Evolutionary conservation across 1,140 invertebrate species (phyloP), one percentile per base, ranked within the genome.

Genomic region (Drosophila gunungcola): DNA sequence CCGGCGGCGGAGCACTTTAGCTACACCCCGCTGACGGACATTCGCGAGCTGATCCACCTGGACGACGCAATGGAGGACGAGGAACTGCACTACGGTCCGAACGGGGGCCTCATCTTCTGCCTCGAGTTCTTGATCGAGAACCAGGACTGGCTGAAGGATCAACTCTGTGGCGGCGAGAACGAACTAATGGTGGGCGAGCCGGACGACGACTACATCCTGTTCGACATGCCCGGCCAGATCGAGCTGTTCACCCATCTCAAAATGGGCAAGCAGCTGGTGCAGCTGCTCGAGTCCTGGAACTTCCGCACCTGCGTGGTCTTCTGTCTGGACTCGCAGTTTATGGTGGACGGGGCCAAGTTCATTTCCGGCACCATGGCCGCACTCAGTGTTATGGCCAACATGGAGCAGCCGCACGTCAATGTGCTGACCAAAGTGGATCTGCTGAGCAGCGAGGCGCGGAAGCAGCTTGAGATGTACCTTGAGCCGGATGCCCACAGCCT

Each of bases 201-300:
- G 2, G 96, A 97, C 69, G 96, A 97, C 75, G 98, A 99, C 93
- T 99, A 99, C 91, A 95, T 99, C 54, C 93, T 99, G n/a, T 99
- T 99, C 92, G 99, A 99, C 93, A 99, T 98, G 93, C 98, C 99
- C 10, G 98, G 99, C 4, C 99, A 99, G 94, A 98, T 99, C 73
- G 99, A 99, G 93, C 93, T 99, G 0, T 99, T 99, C 92, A 99
- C 98, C 32, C 98, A 99, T 93, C 94, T 99, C 89, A 96, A 96
- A 49, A 96, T 98, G 11, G 98, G 99, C 92, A 95, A 95, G 75
- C 95, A 96, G 74, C 93, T 99, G 29, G 96, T 98, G 1, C 94
- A 96, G 34, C 93, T 95, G n/a, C 93, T 99, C n/a, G 94, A 97
- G 69, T 94, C 94, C 42, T 97, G 97, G 95, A 96, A 98, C 93